A percentile compares a stretch with the other conserved stretches of the same genome.
phyloP scores from a whole-genome alignment of 2,113 vertebrate genomes.

The Delphinapterus leucas region DNA sequence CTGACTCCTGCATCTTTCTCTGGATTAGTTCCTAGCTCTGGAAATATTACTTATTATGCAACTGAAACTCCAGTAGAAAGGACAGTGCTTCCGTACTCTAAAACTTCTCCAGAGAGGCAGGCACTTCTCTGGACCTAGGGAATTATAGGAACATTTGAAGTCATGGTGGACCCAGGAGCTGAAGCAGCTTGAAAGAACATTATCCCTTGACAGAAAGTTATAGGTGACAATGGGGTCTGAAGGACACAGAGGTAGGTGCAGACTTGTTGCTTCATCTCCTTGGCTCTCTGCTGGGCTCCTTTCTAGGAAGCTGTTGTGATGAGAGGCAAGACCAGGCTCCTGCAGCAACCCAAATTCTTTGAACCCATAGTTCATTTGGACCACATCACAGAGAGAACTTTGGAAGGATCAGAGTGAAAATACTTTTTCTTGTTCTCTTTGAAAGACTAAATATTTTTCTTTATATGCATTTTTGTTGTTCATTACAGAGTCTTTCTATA shows the following conservation, averaged over 20 bases:
- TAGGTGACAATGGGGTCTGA: not conserved
- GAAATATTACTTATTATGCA: not conserved
- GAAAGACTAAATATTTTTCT: constrained; percentile 9
- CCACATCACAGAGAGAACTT: not conserved
- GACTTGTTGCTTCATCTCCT: not conserved
- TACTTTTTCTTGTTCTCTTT: not conserved
- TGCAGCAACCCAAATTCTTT: not conserved
- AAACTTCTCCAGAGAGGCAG: not conserved
- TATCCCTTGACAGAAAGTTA: not conserved
- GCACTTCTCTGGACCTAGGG: not conserved
- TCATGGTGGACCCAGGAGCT: not conserved
- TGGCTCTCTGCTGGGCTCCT: not conserved
- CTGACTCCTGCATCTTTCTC: not conserved
- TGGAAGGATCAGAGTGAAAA: not conserved
- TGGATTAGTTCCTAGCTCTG: not conserved
- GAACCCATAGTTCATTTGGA: not conserved
- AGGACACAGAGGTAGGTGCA: not conserved
- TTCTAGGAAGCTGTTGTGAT: not conserved
- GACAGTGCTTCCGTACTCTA: not conserved
- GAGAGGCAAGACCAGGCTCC: not conserved
- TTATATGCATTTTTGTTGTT: not conserved
- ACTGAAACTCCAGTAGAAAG: not conserved
- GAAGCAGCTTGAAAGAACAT: not conserved
- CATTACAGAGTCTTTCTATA: not conserved
- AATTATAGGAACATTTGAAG: not conserved